Percentiles rank a stretch among this genome's conserved stretches.
phyloP scores from a whole-genome alignment of 2,797 vertebrate species.

The Triplophysa yarkandensis region DNA sequence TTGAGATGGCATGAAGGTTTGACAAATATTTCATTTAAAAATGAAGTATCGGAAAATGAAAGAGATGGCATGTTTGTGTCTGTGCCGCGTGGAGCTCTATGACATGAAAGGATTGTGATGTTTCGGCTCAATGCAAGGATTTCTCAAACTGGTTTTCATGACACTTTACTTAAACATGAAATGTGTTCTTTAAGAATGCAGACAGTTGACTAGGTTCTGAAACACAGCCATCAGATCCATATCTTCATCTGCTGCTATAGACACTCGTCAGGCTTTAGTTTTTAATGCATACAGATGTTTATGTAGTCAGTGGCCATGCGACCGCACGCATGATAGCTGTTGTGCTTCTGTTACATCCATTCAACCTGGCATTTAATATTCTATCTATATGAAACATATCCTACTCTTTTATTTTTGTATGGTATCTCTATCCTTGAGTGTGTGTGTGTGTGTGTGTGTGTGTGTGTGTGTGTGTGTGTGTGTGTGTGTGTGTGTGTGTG shows the following conservation, averaged over 20 bases:
- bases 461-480: constrained; percentile 37
- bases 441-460: constrained; percentile 37
- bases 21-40: no score
- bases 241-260: constrained; percentile 34
- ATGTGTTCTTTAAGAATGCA: no score
- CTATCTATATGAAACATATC: constrained; percentile 42
- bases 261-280: constrained; percentile 10
- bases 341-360: constrained; percentile 52
- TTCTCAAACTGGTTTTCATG: no score
- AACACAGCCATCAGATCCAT: constrained; percentile 13
- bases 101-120: no score
- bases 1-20: no score
- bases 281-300: constrained; percentile 22
- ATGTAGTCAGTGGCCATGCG: constrained; percentile 46
- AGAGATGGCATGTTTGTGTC: no score
- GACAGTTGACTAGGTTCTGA: constrained; percentile 16
- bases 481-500: constrained; percentile 36
- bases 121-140: no score
- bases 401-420: constrained; percentile 74
- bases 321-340: constrained; percentile 59
- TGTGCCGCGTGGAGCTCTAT: no score
- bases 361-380: constrained; percentile 33
- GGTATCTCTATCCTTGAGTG: constrained; percentile 42
- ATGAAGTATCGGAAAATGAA: no score
- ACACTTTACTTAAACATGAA: no score